A percentile compares a stretch with the other conserved stretches of the same genome.
Evolutionary conservation across 2,888 invertebrate genomes (phyloP).

Genomic region (Volucella inanis): DNA sequence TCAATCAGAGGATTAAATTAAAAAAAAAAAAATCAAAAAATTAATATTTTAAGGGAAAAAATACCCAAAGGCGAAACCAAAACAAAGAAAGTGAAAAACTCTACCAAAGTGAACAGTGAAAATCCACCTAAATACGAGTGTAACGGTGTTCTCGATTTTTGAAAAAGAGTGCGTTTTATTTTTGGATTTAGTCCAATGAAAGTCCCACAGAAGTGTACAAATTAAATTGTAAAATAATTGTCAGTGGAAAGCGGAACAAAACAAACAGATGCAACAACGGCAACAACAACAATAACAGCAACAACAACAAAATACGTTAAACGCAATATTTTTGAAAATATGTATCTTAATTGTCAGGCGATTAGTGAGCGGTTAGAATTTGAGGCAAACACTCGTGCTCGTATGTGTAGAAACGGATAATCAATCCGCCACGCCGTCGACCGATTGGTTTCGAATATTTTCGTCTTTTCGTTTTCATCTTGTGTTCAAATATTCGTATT

Average conservation of each 20-base stretch:
- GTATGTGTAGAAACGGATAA: slow-evolving; percentile 17
- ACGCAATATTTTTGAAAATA: slow-evolving; percentile 30
- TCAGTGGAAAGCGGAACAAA: neutral
- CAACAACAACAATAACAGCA: neutral
- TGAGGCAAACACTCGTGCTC: neutral
- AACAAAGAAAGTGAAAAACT: slow-evolving; percentile 21
- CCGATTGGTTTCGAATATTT: slow-evolving; percentile 58
- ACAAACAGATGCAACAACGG: slow-evolving; percentile 7
- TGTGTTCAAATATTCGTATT: slow-evolving; percentile 43
- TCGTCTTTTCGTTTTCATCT: slow-evolving; percentile 44
- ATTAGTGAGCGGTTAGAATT: slow-evolving; percentile 22
- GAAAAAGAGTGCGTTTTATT: slow-evolving; percentile 61
- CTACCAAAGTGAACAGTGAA: neutral
- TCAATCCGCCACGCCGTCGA: slow-evolving; percentile 48
- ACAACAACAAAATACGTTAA: neutral
- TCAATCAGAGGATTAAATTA: slow-evolving; percentile 65
- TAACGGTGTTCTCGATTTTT: slow-evolving; percentile 12
- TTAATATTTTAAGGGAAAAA: neutral
- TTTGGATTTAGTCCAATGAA: slow-evolving; percentile 66
- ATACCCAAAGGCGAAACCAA: slow-evolving; percentile 14
- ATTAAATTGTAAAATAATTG: slow-evolving; percentile 65
- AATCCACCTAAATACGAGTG: neutral
- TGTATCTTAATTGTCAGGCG: slow-evolving; percentile 36
- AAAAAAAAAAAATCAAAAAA: slow-evolving; percentile 36
- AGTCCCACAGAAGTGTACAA: slow-evolving; percentile 44